Evolutionary conservation across 1,140 invertebrate genomes (phyloP), one percentile per base, ranked within the genome.

Genomic region (Apis dorsata): DNA sequence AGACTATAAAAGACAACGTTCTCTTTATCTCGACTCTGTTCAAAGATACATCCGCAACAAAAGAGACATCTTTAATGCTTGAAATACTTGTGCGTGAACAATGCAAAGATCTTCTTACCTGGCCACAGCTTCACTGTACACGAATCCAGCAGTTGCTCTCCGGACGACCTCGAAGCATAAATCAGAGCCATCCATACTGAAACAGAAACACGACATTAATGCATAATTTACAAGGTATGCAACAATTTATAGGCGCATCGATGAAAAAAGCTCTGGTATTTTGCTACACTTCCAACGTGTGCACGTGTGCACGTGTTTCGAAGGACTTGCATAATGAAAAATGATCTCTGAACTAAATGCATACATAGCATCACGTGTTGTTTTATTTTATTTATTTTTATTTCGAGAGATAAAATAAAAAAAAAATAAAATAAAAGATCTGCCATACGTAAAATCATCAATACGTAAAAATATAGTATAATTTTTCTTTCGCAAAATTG

Each of bases 81-180:
- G 24, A 51, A 79, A 71, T 63, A 55, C 49, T 55, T 74, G 34
- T 62, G 10, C 24, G 15, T 17, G 1, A 13, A 34, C 44, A 78
- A 59, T 62, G 63, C 63, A 78, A 59, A 53, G 62, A 85, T 86
- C 80, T 81, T 91, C 94, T 96, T 95, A 99, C 98, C 98, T 99
- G 80, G 98, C 98, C 60, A 99, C 99, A 79, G 98, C 98, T 95
- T 99, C 99, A 92, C 99, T 99, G 95, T 99, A 99, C 70, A 99
- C 98, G 95, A 99, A 99, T 75, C 99, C 99, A 76, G 98, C 97
- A 65, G 96, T 97, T 11, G 99, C 99, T 90, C 99, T 95, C 88
- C 98, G 96, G 28, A 99, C 99, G 86, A 99, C 98, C 95, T 99
- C 99, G 94, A 99, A 99, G 94, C 98, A 99, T 84, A 99, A 96